Evolutionary conservation across 2,113 vertebrate species (phyloP), one percentile per base, ranked within the genome.

Genomic region (Leptocoma aspasia): DNA sequence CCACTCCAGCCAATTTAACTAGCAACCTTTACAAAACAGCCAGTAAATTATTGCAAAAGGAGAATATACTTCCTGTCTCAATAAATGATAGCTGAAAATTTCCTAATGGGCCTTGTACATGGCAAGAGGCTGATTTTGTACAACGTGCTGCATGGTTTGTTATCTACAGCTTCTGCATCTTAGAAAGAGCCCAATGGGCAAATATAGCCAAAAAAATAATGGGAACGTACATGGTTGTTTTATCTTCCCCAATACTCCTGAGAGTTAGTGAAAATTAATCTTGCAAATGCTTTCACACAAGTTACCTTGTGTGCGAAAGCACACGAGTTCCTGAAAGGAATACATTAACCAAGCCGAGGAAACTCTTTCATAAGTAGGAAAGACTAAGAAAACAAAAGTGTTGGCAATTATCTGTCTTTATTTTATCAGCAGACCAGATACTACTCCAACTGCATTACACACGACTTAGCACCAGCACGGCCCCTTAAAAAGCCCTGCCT

Each of bases 11-110:
- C 73, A 87, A 96, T 94, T 83, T 68, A 73, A 92, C 91, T 60
- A 90, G 78, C 60, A 89, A 89, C 68, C 87, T 91, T 91, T 93
- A 95, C 57, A 90, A 93, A 80, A 45, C 3, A 1, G 84, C 70
- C 88, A 96, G 69, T 89, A 90, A 92, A 90, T 95, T 91, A 86
- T 28, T 87, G 57, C 76, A 95, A 82, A 95, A 94, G 64, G 69
- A 93, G 85, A 97, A 96, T 78, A 87, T 89, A 94, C 85, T 87
- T 96, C 92, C 93, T 92, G 76, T 81, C 80, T 87, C 47, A 60
- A 88, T 39, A 95, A 94, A 96, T 11, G 63, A 94, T 63, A 72
- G 80, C 86, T 79, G 89, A 47, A 53, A 86, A 87, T 66, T 87
- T 94, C 87, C 87, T 90, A 90, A 93, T 44, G 79, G 66, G 75